phyloP scores from a whole-genome alignment of 2,888 invertebrate species.

The Beris chalybata region DNA sequence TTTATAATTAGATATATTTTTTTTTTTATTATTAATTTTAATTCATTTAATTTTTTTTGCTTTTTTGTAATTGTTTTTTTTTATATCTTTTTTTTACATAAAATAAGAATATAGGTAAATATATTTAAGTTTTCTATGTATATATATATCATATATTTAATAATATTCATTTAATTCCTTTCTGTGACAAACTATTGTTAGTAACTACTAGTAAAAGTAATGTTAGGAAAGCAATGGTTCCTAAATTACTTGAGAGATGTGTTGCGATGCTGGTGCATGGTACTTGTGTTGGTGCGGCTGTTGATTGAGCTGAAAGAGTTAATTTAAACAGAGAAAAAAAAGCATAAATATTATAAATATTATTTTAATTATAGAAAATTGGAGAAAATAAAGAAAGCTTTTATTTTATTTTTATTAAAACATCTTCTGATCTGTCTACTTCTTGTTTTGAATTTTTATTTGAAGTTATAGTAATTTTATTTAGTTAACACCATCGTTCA shows the following conservation, averaged over 20 bases:
- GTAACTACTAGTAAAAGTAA: constrained; percentile 8
- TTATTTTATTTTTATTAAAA: no score
- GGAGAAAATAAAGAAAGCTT: no score
- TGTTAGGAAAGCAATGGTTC: constrained; percentile 1
- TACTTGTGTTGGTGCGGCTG: constrained; percentile 36
- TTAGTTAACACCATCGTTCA: no score
- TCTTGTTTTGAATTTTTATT: no score
- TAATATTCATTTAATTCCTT: constrained; percentile 19
- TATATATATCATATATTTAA: constrained; percentile 29
- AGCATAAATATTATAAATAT: no score
- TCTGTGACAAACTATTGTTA: background rate
- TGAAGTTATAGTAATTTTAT: no score
- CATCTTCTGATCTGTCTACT: no score
- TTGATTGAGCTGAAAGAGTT: constrained; percentile 33
- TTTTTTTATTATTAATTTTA: background rate
- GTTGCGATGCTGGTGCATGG: constrained; percentile 32
- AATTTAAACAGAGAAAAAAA: no score
- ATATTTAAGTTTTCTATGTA: constrained; percentile 11
- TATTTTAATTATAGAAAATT: no score
- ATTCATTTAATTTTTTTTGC: background rate
- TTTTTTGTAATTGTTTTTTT: constrained; percentile 1
- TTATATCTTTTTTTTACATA: background rate
- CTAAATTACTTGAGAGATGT: constrained; percentile 3
- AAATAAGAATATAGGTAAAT: constrained; percentile 9
- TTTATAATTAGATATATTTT: background rate